Evolutionary conservation across 1,140 invertebrate species (phyloP).

Genomic region (Phymastichus coffea): DNA sequence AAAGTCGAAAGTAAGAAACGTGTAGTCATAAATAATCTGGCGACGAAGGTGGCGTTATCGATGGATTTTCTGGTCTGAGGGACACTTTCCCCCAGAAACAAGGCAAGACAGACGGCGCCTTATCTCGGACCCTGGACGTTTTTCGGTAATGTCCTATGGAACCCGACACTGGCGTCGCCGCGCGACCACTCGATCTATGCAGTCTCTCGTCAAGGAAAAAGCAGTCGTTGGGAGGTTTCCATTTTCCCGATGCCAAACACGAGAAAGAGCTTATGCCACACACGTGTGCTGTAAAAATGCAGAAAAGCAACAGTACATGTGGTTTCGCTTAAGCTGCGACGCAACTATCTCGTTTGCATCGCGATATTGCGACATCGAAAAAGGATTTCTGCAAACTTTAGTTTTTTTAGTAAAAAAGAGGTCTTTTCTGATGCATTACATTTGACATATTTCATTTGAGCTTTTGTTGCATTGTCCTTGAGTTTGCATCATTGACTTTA

Average conservation of each 20-base stretch:
- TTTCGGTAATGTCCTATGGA: conserved; percentile 19
- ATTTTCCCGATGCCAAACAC: background rate
- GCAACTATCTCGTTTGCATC: background rate
- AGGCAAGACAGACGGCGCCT: background rate
- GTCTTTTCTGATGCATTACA: too few species aligned
- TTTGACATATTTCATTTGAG: too few species aligned
- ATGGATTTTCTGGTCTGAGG: conserved; percentile 1
- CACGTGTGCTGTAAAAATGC: background rate
- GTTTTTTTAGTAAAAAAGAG: background rate
- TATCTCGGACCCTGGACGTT: conserved; percentile 13
- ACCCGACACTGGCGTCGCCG: conserved; percentile 10
- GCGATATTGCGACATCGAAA: background rate
- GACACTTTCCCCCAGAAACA: conserved; percentile 8
- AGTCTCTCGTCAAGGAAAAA: background rate
- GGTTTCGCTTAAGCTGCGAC: too few species aligned
- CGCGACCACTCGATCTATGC: conserved; percentile 3
- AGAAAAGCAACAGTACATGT: background rate
- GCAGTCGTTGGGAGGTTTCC: conserved; percentile 9
- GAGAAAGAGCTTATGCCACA: background rate
- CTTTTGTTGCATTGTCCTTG: too few species aligned
- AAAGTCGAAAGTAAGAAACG: conserved; percentile 10
- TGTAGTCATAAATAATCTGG: conserved; percentile 17
- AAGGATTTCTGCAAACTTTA: background rate
- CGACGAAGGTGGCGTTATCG: conserved; percentile 7
- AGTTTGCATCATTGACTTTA: too few species aligned